Evolutionary conservation across 2,888 invertebrate species (phyloP).

Genomic region (Lepidonotus clava): DNA sequence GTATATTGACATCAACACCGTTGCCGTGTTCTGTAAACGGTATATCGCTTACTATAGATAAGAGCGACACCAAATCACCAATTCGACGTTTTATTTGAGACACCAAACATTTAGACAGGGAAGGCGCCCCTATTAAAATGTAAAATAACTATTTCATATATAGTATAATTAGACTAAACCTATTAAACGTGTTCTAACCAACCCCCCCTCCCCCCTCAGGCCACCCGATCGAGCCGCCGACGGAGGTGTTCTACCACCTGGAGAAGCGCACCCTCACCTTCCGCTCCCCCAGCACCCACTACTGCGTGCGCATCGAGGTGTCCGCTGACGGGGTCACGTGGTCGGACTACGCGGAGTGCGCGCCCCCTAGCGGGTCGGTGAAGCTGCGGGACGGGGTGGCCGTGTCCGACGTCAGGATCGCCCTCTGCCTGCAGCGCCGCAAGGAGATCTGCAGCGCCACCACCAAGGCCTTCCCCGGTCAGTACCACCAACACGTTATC

Average conservation of each 20-base stretch:
- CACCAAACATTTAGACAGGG: neutral
- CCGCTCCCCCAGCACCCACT: constrained; percentile 53
- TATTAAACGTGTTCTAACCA: neutral
- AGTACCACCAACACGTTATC: too few relatives aligned
- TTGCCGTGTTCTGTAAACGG: too few relatives aligned
- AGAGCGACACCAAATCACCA: too few relatives aligned
- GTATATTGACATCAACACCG: too few relatives aligned
- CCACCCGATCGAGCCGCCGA: constrained; percentile 49
- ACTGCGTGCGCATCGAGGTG: constrained; percentile 55
- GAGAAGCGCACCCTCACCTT: constrained; percentile 47
- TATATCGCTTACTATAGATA: too few relatives aligned
- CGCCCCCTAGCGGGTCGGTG: constrained; percentile 55
- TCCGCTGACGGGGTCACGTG: constrained; percentile 40
- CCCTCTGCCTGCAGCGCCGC: constrained; percentile 53
- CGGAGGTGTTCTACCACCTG: constrained; percentile 49
- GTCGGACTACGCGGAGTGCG: constrained; percentile 55
- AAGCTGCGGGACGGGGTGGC: constrained; percentile 33
- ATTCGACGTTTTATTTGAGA: neutral
- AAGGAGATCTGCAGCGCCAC: constrained; percentile 55
- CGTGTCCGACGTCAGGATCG: constrained; percentile 40
- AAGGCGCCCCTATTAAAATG: too few relatives aligned
- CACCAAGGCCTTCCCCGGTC: constrained; percentile 34
- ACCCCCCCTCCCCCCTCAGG: neutral
- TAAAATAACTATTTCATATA: too few relatives aligned
- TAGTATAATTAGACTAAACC: too few relatives aligned